These are phyloP conservation scores for Epinotia brunnichana DNA, from an alignment of 2,888 invertebrate genomes.

Conservation along the genomic window DNA sequence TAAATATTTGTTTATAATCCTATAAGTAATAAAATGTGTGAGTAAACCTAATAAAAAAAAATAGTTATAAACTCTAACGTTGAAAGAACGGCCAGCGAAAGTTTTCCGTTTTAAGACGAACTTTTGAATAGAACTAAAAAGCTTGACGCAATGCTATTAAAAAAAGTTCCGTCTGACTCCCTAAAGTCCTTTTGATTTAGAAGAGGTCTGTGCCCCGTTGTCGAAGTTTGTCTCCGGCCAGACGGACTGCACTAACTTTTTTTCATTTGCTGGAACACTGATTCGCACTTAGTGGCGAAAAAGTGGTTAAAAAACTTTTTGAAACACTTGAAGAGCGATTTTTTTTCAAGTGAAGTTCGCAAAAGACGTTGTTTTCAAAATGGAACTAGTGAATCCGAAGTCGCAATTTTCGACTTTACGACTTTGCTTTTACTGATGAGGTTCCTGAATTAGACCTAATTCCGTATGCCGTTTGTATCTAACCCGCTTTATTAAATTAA, in stretches of 20 bases:
- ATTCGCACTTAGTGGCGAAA: constrained; percentile 37
- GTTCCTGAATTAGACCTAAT: background rate
- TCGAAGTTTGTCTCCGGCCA: constrained; percentile 22
- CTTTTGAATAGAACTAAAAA: constrained; percentile 11
- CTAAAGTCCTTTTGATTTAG: constrained; percentile 23
- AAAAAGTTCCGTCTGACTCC: constrained; percentile 21
- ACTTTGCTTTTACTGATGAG: background rate
- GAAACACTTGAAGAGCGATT: constrained; percentile 18
- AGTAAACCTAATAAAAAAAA: too few species aligned
- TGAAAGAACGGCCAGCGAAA: background rate
- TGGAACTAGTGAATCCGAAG: background rate
- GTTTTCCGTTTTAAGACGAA: background rate
- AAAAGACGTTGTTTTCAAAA: background rate
- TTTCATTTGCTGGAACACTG: constrained; percentile 35
- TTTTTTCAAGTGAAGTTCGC: background rate
- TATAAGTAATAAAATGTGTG: too few species aligned
- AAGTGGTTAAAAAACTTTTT: constrained; percentile 34
- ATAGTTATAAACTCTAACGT: background rate
- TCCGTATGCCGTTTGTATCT: background rate
- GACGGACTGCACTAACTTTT: constrained; percentile 33
- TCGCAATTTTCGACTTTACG: background rate
- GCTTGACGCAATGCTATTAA: background rate
- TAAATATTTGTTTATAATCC: too few species aligned
- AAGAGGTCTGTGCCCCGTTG: constrained; percentile 8
- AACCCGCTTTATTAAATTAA: constrained; percentile 26